Base-by-base conservation (phyloP, 2,113 vertebrate genomes). In the Entosphenus tridentatus region DNA sequence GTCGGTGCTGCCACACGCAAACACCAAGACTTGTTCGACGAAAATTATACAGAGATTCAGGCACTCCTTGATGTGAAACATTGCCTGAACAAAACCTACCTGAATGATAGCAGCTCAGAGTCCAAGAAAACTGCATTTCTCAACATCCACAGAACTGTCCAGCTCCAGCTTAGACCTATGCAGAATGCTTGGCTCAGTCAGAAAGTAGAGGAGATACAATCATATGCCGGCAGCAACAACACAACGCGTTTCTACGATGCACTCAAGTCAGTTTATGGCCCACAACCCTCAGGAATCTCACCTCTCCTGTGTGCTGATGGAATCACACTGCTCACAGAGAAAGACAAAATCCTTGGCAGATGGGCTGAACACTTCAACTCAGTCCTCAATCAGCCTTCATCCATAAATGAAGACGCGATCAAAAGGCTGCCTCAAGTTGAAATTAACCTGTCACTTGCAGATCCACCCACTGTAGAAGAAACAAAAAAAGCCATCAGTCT, bases 121-220 rank as follows among this genome's bases (percentile, higher is more conserved):
- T 17, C 16, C 58, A 62, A 62, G 58, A 17, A 62, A 62, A 17
- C 13, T 62, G 13, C 58, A 13, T 62, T 14, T 62, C 58, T 14
- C 16, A 62, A 62, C 58, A 62, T 62, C 58, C 58, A 62, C 16
- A 62, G 58, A 8, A 62, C 58, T 62, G 58, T 62, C 58, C 58
- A 62, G 13, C 16, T 13, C 16, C 2, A 62, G 58, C 58, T 62
- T 17, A 62, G 39, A 62, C 13, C 13, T 13, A 62, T 62, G 58
- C 58, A 62, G 16, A 17, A 62, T 62, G 16, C 58, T 62, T 62
- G 58, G 58, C 58, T 62, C 13, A 62, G 3, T 17, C 58, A 62
- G 58, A 62, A 62, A 62, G 58, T 17, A 5, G 58, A 62, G 13
- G 58, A 13, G 13, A 13, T 8, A 14, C 58, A 62, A 17, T 8